Percentiles rank a stretch among this genome's conserved stretches.
phyloP scores from a whole-genome alignment of 2,113 vertebrate species.

The Numida meleagris region DNA sequence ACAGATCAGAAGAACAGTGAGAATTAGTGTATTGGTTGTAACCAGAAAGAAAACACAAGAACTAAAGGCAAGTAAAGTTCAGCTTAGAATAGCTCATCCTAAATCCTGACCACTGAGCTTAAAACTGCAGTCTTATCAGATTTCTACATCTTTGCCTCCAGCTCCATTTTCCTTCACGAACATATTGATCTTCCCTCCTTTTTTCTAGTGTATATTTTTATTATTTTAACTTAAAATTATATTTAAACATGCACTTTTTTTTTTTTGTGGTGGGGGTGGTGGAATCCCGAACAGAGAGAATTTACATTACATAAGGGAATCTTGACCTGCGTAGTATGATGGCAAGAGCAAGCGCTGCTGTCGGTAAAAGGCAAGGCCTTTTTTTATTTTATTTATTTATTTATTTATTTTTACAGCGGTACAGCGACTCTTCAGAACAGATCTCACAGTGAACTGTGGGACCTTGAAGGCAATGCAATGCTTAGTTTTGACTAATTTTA shows the following conservation, averaged over 20 bases:
- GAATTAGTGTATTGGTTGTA: not conserved
- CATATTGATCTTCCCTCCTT: not conserved
- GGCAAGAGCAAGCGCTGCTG: not conserved
- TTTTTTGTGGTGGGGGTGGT: not conserved
- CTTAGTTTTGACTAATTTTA: not conserved
- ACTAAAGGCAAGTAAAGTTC: not conserved
- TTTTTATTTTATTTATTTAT: too few relatives aligned
- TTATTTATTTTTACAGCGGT: not conserved
- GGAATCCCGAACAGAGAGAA: not conserved
- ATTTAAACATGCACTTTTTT: not conserved
- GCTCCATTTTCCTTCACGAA: not conserved
- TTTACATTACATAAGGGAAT: not conserved
- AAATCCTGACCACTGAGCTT: not conserved
- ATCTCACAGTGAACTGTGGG: not conserved
- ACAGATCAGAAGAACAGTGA: not conserved
- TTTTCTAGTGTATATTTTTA: not conserved
- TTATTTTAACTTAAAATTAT: not conserved
- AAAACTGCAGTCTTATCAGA: not conserved
- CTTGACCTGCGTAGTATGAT: not conserved
- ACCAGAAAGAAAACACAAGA: not conserved
- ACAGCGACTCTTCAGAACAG: not conserved
- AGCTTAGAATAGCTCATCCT: not conserved
- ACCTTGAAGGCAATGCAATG: not conserved
- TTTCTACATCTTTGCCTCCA: not conserved
- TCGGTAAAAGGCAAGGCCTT: not conserved